Evolutionary conservation across 2,888 invertebrate genomes (phyloP), one percentile per base, ranked within the genome.

Genomic region (Scaptomyza tumidula): DNA sequence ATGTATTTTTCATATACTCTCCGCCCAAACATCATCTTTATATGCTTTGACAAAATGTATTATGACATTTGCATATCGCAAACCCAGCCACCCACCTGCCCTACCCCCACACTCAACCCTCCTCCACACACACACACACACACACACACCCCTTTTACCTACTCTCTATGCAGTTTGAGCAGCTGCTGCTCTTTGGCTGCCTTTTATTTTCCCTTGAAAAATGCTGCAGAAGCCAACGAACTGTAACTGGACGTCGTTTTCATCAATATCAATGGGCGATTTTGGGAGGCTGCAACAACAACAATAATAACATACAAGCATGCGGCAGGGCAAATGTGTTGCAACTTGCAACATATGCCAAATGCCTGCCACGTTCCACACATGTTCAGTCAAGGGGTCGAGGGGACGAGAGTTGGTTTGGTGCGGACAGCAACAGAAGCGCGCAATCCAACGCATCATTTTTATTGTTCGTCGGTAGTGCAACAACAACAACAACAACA

Each of bases 211-310:
- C 74, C 75, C 79, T 81, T 81, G 81, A 79, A 84, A 84, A 83
- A 82, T 78, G 86, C 75, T 69, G 70, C 68, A 73, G 69, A 85
- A 83, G 86, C 81, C 84, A 84, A 84, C 84, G 84, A 84, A 84
- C 84, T 84, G 84, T 84, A 83, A 84, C 84, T 84, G 84, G 86
- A 84, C 84, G 83, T 86, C 86, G 81, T 84, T 84, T 85, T 79
- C 84, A 84, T 84, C 86, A 84, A 86, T 86, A 84, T 86, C 81
- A 86, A 81, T 83, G 83, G 78, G 66, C 69, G 78, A 82, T 71
- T 41, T 72, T 72, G 64, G 80, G 71, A 65, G 74, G 76, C 35
- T 19, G 49, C 33, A 13, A 16, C 35, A 33, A 19, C 66, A 63
- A 55, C 64, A 54, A 55, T 64, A 70, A 61, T 63, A 44, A 39